A percentile compares a stretch with the other conserved stretches of the same genome.
Conservation (phyloP, 2,888 invertebrate genomes). For the Trachelus troglodyta region DNA sequence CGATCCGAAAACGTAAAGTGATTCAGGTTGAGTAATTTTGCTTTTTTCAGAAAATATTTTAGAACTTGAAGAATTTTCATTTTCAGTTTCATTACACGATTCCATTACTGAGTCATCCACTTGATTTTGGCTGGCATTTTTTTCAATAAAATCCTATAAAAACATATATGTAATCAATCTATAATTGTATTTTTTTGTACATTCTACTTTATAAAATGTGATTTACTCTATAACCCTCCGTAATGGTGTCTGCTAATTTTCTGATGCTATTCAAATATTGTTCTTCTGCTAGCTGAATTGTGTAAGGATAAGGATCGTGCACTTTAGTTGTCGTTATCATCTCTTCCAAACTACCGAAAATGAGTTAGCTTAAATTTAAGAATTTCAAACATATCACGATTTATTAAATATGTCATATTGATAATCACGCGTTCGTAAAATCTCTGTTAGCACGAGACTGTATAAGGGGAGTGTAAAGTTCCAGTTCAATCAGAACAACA, state of each 20-base stretch:
- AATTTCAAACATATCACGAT: background rate
- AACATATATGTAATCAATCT: background rate
- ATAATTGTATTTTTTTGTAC: background rate
- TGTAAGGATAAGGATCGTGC: constrained; percentile 27
- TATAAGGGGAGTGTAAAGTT: constrained; percentile 41
- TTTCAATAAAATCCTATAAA: constrained; percentile 37
- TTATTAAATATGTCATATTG: constrained; percentile 21
- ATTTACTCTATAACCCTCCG: constrained; percentile 46
- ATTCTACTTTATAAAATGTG: background rate
- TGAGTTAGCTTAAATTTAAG: background rate
- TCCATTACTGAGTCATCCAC: background rate
- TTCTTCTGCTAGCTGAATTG: constrained; percentile 42
- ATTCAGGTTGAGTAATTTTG: background rate
- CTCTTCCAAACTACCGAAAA: background rate
- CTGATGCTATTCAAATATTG: constrained; percentile 43
- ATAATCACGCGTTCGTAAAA: constrained; percentile 29
- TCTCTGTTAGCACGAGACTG: constrained; percentile 29
- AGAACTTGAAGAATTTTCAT: background rate
- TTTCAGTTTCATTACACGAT: background rate
- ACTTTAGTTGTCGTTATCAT: background rate
- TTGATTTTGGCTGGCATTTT: background rate
- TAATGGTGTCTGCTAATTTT: constrained; percentile 39
- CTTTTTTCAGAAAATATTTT: background rate
- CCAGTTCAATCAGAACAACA: constrained; percentile 49
- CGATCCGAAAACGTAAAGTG: background rate